phyloP scores from a whole-genome alignment of 2,888 invertebrate species.

The Tachina grossa region DNA sequence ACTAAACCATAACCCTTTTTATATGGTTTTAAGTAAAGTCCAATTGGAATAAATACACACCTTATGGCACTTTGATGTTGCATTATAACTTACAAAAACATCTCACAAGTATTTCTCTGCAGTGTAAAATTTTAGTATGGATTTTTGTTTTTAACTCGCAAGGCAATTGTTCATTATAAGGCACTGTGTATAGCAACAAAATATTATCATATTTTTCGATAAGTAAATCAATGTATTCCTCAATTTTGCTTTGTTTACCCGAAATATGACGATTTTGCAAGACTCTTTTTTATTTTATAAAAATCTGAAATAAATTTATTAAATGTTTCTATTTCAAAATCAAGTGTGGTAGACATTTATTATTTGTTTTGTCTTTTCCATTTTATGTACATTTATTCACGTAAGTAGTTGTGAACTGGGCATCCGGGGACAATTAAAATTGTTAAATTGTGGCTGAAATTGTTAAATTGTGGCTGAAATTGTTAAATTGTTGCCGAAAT shows the following conservation, averaged over 20 bases:
- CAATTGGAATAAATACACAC: conserved; percentile 13
- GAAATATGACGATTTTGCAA: conserved; percentile 7
- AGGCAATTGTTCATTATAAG: not conserved
- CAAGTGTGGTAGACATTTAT: conserved; percentile 1
- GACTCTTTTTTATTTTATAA: conserved; percentile 4
- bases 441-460: no score
- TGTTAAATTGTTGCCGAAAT: no score
- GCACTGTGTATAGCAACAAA: conserved; percentile 7
- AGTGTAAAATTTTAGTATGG: not conserved
- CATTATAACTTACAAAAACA: conserved; percentile 26
- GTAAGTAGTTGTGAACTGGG: no score
- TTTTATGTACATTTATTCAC: no score
- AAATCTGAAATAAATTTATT: not conserved
- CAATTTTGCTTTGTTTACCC: conserved; percentile 6
- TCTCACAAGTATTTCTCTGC: conserved; percentile 19
- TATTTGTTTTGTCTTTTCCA: not conserved
- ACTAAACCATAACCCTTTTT: no score
- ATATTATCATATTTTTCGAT: not conserved
- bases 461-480: no score
- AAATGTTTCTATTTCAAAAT: conserved; percentile 9
- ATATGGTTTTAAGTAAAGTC: no score
- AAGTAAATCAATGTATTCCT: conserved; percentile 15
- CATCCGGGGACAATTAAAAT: no score
- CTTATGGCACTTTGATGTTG: not conserved
- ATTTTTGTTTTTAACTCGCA: not conserved